Evolutionary conservation across 2,888 invertebrate species (phyloP), one percentile per base, ranked within the genome.

Genomic region (Ernsta delagoae): DNA sequence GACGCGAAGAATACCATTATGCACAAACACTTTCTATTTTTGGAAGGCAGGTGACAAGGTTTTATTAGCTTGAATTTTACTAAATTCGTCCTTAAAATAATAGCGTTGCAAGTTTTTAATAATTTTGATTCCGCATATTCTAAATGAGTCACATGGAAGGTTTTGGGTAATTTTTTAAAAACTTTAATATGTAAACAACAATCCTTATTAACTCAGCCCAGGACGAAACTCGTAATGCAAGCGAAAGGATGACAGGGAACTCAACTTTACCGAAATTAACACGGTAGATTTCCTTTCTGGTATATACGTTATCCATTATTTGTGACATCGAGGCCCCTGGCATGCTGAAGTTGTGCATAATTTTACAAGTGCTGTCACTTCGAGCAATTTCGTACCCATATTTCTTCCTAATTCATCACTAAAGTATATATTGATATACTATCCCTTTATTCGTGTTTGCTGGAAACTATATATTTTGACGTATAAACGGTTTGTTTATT

Each of bases 11-110:
- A 65, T n/a, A 12, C 65, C 57, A 6, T 65, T 24, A 45, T 65
- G 56, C n/a, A 65, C 65, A 12, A 65, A 57, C 6, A 57, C 56
- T 12, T 65, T 65, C 12, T 57, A 57, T 57, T 57, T 56, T 45
- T 45, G 39, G 57, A 65, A 65, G 7, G 65, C 56, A 8, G 56
- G 65, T 3, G 39, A 16, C 7, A 56, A 57, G 7, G 34, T 1
- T 36, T 65, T 65, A 50, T 59, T 59, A 16, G 5, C 9, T 24
- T 39, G 9, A 43, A 59, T 11, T 11, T 48, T 59, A 16, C 9
- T 57, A 8, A 65, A 36, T 56, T 64, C 56, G 7, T 45, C 12
- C 43, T 11, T 8, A 11, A 64, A 64, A 39, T 64, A 56, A 31
- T 34, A 36, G 50, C 7, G 34, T 65, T 65, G 59, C 36, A 50